Percentiles rank a stretch among this genome's conserved stretches.
Evolutionary conservation across 2,888 invertebrate genomes (phyloP).

Genomic region (Plusia festucae): DNA sequence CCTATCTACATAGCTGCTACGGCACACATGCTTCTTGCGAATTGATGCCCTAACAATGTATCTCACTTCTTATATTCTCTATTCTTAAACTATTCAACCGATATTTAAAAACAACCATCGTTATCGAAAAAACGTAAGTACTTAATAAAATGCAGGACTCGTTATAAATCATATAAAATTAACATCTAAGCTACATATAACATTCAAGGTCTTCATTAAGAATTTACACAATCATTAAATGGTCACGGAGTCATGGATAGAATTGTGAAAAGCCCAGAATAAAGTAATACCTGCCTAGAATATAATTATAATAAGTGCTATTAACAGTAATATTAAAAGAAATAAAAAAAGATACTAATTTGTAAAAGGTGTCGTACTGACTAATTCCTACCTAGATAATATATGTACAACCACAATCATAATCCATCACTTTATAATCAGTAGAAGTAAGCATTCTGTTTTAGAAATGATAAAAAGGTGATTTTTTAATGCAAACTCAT

Average conservation of each 20-base stretch:
- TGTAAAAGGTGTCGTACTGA: background rate
- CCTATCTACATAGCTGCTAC: slow-evolving; percentile 6
- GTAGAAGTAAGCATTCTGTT: slow-evolving; percentile 2
- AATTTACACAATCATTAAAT: slow-evolving; percentile 17
- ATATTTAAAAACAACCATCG: background rate
- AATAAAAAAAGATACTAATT: background rate
- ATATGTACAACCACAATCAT: background rate
- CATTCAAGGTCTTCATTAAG: slow-evolving; percentile 17
- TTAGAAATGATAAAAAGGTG: background rate
- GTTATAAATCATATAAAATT: background rate
- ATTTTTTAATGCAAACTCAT: background rate
- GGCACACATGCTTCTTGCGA: slow-evolving; percentile 5
- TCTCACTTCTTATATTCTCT: background rate
- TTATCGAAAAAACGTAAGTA: background rate
- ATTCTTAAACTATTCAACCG: background rate
- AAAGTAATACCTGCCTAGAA: background rate
- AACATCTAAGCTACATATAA: slow-evolving; percentile 1
- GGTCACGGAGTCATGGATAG: slow-evolving; percentile 12
- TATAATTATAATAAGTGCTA: background rate
- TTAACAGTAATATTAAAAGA: too few relatives aligned
- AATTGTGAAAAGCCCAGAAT: background rate
- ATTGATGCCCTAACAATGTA: slow-evolving; percentile 1
- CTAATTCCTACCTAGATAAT: slow-evolving; percentile 4
- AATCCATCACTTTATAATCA: background rate
- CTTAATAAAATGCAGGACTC: background rate